phyloP scores from a whole-genome alignment of 2,113 vertebrate species.

The Lepisosteus osseus region DNA sequence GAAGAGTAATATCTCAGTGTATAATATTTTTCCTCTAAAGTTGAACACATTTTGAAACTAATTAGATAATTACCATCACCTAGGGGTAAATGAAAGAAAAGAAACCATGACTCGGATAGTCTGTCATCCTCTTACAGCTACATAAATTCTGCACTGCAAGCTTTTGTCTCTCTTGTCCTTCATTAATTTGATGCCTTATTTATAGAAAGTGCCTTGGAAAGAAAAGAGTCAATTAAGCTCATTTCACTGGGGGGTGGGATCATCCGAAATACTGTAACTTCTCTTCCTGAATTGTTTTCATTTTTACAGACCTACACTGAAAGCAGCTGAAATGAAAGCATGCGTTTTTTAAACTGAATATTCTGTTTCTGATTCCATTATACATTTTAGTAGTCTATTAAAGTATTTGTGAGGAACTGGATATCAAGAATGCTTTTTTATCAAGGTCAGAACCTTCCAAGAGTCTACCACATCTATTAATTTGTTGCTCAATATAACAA shows the following conservation, averaged over 20 bases:
- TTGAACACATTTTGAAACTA: slow-evolving; percentile 7
- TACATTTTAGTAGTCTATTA: too few relatives aligned
- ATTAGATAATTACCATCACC: background rate
- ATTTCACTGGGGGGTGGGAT: background rate
- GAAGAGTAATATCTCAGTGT: background rate
- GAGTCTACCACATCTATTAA: too few relatives aligned
- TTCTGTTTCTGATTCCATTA: too few relatives aligned
- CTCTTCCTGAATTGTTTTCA: too few relatives aligned
- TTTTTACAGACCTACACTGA: too few relatives aligned
- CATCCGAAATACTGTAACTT: too few relatives aligned
- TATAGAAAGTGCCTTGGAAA: background rate
- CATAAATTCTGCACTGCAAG: background rate
- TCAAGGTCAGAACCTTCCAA: too few relatives aligned
- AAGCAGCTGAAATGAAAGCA: too few relatives aligned
- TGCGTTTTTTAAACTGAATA: too few relatives aligned
- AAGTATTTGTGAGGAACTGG: too few relatives aligned
- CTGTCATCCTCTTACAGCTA: background rate
- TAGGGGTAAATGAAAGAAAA: background rate
- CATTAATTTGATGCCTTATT: slow-evolving; percentile 9
- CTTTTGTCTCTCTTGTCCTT: background rate
- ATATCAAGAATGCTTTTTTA: too few relatives aligned
- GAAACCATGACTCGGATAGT: background rate
- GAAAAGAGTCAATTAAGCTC: slow-evolving; percentile 5
- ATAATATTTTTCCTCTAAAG: background rate
- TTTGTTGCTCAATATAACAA: too few relatives aligned